Evolutionary conservation across 2,797 vertebrate genomes (phyloP).

Genomic region (Heliangelus exortis): DNA sequence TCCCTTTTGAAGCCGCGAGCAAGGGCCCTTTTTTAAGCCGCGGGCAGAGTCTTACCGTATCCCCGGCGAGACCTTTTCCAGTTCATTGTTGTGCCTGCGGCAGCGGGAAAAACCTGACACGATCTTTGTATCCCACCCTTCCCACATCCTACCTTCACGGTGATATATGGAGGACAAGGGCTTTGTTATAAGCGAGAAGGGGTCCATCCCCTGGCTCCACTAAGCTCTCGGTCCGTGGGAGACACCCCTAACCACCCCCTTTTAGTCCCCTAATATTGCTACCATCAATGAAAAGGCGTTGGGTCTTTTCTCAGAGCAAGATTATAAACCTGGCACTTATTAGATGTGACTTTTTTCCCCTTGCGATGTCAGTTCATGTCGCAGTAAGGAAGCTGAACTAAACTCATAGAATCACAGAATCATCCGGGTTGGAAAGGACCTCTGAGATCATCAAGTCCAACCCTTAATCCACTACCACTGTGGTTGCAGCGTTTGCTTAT

Average conservation of each 20-base stretch:
- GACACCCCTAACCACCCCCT: neutral
- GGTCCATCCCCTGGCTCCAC: neutral
- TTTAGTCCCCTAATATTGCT: neutral
- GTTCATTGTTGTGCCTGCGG: neutral
- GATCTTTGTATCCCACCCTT: neutral
- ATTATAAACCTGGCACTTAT: constrained; percentile 20
- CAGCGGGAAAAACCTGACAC: neutral
- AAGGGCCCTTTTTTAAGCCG: neutral
- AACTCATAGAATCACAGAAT: neutral
- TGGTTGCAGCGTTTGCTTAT: neutral
- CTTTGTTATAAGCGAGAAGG: neutral
- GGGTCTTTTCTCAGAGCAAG: neutral
- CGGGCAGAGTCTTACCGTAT: neutral
- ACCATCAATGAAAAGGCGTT: neutral
- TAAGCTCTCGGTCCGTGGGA: neutral
- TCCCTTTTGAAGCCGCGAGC: neutral
- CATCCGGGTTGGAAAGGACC: too few species aligned
- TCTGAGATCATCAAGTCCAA: too few species aligned
- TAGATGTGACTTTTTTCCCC: neutral
- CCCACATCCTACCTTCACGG: neutral
- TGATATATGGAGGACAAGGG: neutral
- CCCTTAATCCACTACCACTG: too few species aligned
- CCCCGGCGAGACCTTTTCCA: neutral
- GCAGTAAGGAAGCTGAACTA: neutral
- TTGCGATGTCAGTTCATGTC: neutral